These are phyloP conservation scores for Zaprionus kolodkinae DNA, from an alignment of 1,140 invertebrate genomes.

Conservation along the genomic window DNA sequence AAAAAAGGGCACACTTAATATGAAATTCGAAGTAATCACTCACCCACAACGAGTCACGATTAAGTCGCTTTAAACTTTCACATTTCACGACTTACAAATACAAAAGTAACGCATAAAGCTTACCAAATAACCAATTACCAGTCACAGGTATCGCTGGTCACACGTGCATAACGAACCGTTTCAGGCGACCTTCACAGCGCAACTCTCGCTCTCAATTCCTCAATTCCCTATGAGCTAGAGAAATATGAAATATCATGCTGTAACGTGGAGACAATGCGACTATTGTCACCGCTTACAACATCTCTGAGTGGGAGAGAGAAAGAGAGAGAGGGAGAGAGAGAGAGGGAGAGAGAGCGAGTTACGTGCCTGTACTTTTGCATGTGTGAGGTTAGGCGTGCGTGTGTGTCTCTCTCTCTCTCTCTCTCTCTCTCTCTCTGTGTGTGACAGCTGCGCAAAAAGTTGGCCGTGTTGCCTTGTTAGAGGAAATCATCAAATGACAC, in stretches of 20 bases:
- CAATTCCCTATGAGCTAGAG: not conserved
- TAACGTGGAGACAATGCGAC: not conserved
- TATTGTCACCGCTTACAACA: constrained; percentile 8
- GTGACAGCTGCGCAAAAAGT: constrained; percentile 74
- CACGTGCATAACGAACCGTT: not conserved
- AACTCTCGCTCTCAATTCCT: not conserved
- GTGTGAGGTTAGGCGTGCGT: constrained; percentile 24
- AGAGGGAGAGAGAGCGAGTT: not conserved
- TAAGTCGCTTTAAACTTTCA: not conserved
- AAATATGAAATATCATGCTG: constrained; percentile 1
- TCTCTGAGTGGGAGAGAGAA: not conserved
- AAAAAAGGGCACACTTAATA: too few species aligned
- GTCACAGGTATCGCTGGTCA: not conserved
- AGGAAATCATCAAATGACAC: constrained; percentile 82
- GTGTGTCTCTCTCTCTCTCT: too few species aligned
- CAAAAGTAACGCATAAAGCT: not conserved
- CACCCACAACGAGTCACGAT: not conserved
- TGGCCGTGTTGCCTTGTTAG: constrained; percentile 61
- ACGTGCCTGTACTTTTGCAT: constrained; percentile 1
- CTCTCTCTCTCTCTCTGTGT: constrained; percentile 11
- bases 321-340: too few species aligned
- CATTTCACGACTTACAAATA: not conserved
- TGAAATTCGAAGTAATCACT: too few species aligned
- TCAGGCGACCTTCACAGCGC: not conserved
- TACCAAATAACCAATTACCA: not conserved